Evolutionary conservation across 2,888 invertebrate species (phyloP), one percentile per base, ranked within the genome.

Genomic region (Agriopis aurantiaria): DNA sequence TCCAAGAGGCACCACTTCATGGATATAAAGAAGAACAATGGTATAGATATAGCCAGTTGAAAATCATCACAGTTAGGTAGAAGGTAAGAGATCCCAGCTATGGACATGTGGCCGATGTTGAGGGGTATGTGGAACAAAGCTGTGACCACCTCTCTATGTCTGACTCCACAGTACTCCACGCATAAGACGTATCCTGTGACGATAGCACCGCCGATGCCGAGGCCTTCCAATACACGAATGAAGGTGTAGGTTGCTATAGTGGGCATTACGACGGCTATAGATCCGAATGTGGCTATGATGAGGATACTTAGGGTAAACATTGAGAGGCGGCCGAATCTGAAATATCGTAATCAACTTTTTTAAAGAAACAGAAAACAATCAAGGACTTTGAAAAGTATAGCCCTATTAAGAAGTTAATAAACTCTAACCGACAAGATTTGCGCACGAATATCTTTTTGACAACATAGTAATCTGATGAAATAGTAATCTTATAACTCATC

Each of bases 51-150:
- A 0, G 86, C 87, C 8, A 91, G 49, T 72, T 91, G 91, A 7
- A 91, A 87, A 0, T 83, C 68, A 46, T 90, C 87, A 57, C 86
- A 88, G 61, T 91, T 64, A 23, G 91, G 84, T 9, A 92, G 49
- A 0, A 88, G 14, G 63, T 92, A 92, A 0, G 92, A 92, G 5
- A 92, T 23, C 11, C 87, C 89, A 8, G 90, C 83, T 45, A 91
- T 48, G 0, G 83, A 76, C 61, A 89, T 78, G 59, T 92, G 92
- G 45, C 91, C 85, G 0, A 91, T 8, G 60, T 90, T 91, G 6
- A 91, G 75, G 0, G 92, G 91, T 10, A 92, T 52, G 62, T 92
- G 91, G 64, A 81, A 90, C 0, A 91, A 58, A 0, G 91, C 88
- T 33, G 90, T 82, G 5, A 92, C 77, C 4, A 82, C 78, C 73